Base-by-base conservation (phyloP, 2,113 vertebrate genomes). In the Tetrao urogallus region DNA sequence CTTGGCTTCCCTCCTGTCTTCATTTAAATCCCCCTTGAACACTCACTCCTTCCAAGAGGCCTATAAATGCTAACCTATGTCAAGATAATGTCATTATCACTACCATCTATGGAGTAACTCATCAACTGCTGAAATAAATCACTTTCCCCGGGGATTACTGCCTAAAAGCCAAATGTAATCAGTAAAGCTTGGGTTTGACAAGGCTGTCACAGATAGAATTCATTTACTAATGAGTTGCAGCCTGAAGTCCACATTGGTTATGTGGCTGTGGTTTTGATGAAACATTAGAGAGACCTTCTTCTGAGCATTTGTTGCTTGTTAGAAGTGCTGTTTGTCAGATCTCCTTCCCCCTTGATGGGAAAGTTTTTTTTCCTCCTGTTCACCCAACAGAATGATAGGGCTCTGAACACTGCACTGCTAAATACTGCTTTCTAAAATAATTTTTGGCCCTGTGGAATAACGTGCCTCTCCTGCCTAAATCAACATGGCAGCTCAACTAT, bases 91-190 rank as follows among this genome's bases (percentile, higher is more conserved):
- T 91, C 82, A 90, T 93, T 92, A 95, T 95, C 90, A 75, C 86
- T 90, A 47, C 54, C 66, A 63, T 94, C 54, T 1, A 86, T 94
- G 76, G 82, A 97, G 93, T 94, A 94, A 97, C 92, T 88, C 93
- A 90, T 90, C 69, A 78, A 94, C 70, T 58, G 80, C 88, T 92
- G 93, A 97, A 93, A 95, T 90, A 93, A 95, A 95, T 96, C 25
- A 93, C 94, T 96, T 95, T 94, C 95, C 36, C 88, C 38, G 32
- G 70, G 77, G 95, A 95, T 95, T 91, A 84, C 70, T 90, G 93
- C 88, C 95, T 96, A 89, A 95, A 94, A 96, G 93, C 94, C 94
- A 90, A 92, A 92, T 82, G 78, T 87, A 96, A 95, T 96, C 93
- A 92, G 84, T 66, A 95, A 92, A 87, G 88, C 89, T 83, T 75